These are phyloP conservation scores for Dasypolia templi DNA, from an alignment of 2,888 invertebrate species.

Conservation along the genomic window DNA sequence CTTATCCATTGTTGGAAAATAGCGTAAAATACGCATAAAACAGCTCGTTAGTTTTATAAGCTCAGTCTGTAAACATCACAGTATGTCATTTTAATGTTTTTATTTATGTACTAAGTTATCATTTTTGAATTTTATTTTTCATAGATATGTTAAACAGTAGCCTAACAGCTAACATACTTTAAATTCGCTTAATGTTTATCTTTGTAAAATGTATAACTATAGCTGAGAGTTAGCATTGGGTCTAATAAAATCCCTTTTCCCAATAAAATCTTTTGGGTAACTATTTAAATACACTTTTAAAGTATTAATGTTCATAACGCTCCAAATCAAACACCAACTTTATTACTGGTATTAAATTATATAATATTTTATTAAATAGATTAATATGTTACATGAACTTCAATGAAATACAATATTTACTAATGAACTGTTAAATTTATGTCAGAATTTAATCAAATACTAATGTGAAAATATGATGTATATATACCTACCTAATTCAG, in stretches of 20 bases:
- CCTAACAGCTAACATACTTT: slow-evolving; percentile 64
- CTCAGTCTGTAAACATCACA: slow-evolving; percentile 53
- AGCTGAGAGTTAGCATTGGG: slow-evolving; percentile 57
- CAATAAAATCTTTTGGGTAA: slow-evolving; percentile 36
- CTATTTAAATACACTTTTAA: slow-evolving; percentile 26
- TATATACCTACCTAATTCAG: slow-evolving; percentile 51
- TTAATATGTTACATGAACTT: slow-evolving; percentile 57
- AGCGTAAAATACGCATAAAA: slow-evolving; percentile 47
- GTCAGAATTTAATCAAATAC: slow-evolving; percentile 60
- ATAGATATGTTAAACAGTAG: slow-evolving; percentile 60
- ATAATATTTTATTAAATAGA: slow-evolving; percentile 57
- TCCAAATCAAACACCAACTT: slow-evolving; percentile 50
- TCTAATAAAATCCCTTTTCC: slow-evolving; percentile 50
- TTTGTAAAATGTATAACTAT: slow-evolving; percentile 40
- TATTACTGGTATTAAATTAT: slow-evolving; percentile 44
- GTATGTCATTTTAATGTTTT: slow-evolving; percentile 62
- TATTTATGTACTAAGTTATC: slow-evolving; percentile 40
- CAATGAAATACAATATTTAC: slow-evolving; percentile 60
- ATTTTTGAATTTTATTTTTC: slow-evolving; percentile 62
- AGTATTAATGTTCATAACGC: slow-evolving; percentile 37
- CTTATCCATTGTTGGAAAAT: slow-evolving; percentile 44
- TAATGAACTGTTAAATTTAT: slow-evolving; percentile 58
- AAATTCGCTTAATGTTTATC: slow-evolving; percentile 59
- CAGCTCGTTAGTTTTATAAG: slow-evolving; percentile 52
- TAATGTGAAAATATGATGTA: slow-evolving; percentile 49